Evolutionary conservation across 2,797 vertebrate species (phyloP).

Genomic region (Meriones psammophilus): DNA sequence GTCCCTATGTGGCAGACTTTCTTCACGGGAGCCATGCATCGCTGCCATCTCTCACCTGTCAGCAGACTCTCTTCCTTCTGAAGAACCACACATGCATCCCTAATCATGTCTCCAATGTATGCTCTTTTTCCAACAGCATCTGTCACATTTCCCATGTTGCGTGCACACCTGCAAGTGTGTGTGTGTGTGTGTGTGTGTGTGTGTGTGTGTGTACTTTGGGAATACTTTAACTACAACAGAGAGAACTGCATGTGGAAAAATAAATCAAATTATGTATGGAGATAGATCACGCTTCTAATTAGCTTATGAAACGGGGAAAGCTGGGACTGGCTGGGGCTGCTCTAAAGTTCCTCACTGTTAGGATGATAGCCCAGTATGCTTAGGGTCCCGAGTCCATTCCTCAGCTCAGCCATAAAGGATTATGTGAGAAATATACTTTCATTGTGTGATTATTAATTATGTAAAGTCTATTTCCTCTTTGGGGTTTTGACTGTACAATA

Average conservation of each 20-base stretch:
- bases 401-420: neutral
- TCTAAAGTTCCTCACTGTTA: no score
- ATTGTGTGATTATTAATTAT: neutral
- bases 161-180: neutral
- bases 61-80: neutral
- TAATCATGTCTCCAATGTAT: neutral
- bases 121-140: neutral
- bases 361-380: no score
- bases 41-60: neutral
- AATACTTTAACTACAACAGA: constrained; percentile 13
- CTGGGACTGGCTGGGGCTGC: no score
- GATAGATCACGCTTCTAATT: neutral
- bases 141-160: neutral
- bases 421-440: neutral
- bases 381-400: no score
- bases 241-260: neutral
- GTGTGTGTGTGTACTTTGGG: neutral
- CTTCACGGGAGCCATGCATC: neutral
- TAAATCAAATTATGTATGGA: neutral
- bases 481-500: neutral
- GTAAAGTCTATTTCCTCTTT: neutral
- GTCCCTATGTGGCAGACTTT: fast-evolving
- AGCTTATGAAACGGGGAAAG: neutral
- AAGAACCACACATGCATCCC: neutral
- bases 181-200: neutral